phyloP scores from a whole-genome alignment of 2,888 invertebrate species.

The Drosophila eohydei region DNA sequence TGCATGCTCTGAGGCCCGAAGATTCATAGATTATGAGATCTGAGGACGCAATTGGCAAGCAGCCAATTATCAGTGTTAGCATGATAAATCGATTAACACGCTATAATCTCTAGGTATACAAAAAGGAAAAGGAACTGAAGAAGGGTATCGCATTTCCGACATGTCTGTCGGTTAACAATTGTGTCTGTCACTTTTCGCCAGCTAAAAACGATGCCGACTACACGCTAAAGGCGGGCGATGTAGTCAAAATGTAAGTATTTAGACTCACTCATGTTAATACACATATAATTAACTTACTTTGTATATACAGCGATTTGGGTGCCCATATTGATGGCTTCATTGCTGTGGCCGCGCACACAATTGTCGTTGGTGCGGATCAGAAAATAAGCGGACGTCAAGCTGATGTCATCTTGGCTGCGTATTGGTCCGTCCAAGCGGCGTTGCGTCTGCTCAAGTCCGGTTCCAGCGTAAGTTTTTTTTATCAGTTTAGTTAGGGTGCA shows the following conservation, averaged over 20 bases:
- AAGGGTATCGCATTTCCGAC: slow-evolving; percentile 99
- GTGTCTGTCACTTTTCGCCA: slow-evolving; percentile 99
- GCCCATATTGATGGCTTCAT: slow-evolving; percentile 99
- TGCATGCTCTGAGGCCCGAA: slow-evolving; percentile 49
- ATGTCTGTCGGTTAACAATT: slow-evolving; percentile 99
- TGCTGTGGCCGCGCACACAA: slow-evolving; percentile 98
- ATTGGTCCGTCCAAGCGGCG: slow-evolving; percentile 98
- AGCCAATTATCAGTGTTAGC: slow-evolving; percentile 16
- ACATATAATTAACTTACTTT: background rate
- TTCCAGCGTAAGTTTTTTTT: slow-evolving; percentile 89
- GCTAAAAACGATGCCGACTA: slow-evolving; percentile 96
- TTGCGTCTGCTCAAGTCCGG: slow-evolving; percentile 95
- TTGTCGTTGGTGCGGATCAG: slow-evolving; percentile 93
- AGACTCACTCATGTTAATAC: too few species aligned
- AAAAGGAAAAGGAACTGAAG: slow-evolving; percentile 98
- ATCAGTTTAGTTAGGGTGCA: slow-evolving; percentile 17
- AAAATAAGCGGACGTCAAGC: slow-evolving; percentile 95
- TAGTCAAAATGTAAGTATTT: slow-evolving; percentile 97
- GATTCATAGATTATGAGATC: slow-evolving; percentile 84
- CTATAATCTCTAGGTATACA: slow-evolving; percentile 87
- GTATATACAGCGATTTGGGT: slow-evolving; percentile 94
- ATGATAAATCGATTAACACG: slow-evolving; percentile 30
- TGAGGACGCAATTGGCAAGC: slow-evolving; percentile 74
- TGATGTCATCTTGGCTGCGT: slow-evolving; percentile 97
- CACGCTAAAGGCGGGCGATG: slow-evolving; percentile 94